A percentile compares a stretch with the other conserved stretches of the same genome.
These are phyloP conservation scores for Lipotes vexillifer DNA, from an alignment of 2,113 vertebrate genomes.

Conservation along the genomic window DNA sequence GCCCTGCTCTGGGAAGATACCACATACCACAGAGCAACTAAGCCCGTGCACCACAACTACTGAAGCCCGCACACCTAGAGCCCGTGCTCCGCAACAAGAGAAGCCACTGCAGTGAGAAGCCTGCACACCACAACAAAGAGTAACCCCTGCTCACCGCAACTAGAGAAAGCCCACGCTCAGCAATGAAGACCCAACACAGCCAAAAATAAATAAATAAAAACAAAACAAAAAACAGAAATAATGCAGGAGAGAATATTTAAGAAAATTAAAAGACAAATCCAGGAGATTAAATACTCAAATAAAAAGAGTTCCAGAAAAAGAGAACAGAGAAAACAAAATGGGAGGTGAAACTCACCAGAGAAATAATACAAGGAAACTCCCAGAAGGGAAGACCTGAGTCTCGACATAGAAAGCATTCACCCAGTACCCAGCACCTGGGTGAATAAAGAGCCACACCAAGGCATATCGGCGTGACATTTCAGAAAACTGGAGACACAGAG, in stretches of 20 bases:
- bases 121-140: no score
- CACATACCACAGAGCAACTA: no score
- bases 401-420: neutral
- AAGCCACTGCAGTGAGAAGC: no score
- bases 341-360: neutral
- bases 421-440: neutral
- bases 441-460: neutral
- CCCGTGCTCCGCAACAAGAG: no score
- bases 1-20: no score
- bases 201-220: neutral
- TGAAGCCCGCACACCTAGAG: no score
- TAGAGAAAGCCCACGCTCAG: no score
- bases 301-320: constrained; percentile 3
- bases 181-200: no score
- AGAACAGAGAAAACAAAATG: neutral
- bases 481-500: neutral
- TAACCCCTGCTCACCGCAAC: no score
- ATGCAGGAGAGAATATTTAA: neutral
- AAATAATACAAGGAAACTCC: neutral
- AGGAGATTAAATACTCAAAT: neutral
- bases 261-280: neutral
- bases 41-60: no score
- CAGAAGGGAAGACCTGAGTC: neutral
- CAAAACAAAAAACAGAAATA: neutral
- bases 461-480: neutral